Evolutionary conservation across 2,888 invertebrate species (phyloP).

Genomic region (Acutogordius australiensis): DNA sequence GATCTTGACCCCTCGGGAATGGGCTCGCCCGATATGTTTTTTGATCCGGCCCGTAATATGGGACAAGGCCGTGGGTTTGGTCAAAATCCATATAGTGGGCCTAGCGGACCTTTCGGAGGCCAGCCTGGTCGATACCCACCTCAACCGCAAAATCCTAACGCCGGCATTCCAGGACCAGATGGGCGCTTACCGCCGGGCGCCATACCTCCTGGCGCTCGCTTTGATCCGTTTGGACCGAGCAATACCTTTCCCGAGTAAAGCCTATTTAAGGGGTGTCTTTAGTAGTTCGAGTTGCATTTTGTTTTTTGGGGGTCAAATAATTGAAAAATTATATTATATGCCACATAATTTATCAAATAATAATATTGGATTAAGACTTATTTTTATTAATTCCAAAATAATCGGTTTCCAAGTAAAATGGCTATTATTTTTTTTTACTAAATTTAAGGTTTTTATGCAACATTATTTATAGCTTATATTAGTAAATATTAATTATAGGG

Average conservation of each 20-base stretch:
- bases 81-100: too few relatives aligned
- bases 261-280: not conserved
- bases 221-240: constrained; percentile 1
- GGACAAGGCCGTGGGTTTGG: too few relatives aligned
- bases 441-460: not conserved
- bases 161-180: not conserved
- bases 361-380: too few relatives aligned
- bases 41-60: not conserved
- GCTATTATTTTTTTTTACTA: too few relatives aligned
- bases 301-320: too few relatives aligned
- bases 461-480: not conserved
- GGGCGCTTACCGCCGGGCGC: not conserved
- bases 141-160: not conserved
- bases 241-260: not conserved
- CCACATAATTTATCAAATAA: too few relatives aligned
- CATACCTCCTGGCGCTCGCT: constrained; percentile 4
- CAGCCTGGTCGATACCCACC: not conserved
- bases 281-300: too few relatives aligned
- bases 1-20: not conserved
- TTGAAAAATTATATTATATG: too few relatives aligned
- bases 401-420: too few relatives aligned
- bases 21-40: not conserved
- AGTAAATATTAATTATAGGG: not conserved
- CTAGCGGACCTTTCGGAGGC: not conserved
- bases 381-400: too few relatives aligned